phyloP scores from a whole-genome alignment of 2,888 invertebrate genomes.

The Acrocera orbiculus region DNA sequence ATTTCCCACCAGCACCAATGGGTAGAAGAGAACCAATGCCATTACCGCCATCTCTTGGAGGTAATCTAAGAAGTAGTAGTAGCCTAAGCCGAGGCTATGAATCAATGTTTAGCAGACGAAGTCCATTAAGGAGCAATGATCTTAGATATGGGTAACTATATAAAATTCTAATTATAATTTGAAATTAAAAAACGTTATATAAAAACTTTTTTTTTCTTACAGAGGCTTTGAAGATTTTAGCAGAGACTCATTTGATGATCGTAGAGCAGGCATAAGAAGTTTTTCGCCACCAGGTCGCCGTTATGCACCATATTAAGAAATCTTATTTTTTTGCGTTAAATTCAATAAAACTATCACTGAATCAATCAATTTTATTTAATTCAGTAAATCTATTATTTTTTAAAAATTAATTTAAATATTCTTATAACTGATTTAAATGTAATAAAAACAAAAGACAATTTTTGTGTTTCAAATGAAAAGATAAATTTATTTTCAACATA shows the following conservation, averaged over 20 bases:
- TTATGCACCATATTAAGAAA: slow-evolving; percentile 67
- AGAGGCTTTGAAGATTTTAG: slow-evolving; percentile 78
- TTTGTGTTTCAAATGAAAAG: no score
- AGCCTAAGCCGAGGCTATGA: slow-evolving; percentile 49
- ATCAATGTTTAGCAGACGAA: slow-evolving; percentile 67
- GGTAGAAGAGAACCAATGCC: slow-evolving; percentile 61
- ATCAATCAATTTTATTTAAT: no score
- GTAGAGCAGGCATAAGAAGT: slow-evolving; percentile 51
- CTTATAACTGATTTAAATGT: no score
- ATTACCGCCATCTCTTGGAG: slow-evolving; percentile 46
- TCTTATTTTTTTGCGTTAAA: no score
- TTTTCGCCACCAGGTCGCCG: slow-evolving; percentile 70
- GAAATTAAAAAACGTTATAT: slow-evolving; percentile 10
- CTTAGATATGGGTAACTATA: slow-evolving; percentile 28
- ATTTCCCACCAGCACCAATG: slow-evolving; percentile 52
- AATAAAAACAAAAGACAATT: no score
- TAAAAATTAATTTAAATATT: no score
- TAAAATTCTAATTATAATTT: slow-evolving; percentile 3
- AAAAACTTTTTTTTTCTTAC: slow-evolving; percentile 19
- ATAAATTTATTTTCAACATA: no score
- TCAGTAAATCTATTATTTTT: no score
- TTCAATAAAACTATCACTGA: no score
- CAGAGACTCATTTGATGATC: slow-evolving; percentile 73
- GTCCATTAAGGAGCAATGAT: slow-evolving; percentile 42
- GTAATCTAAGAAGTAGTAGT: slow-evolving; percentile 35